Evolutionary conservation across 2,113 vertebrate genomes (phyloP), one percentile per base, ranked within the genome.

Genomic region (Equus quagga): DNA sequence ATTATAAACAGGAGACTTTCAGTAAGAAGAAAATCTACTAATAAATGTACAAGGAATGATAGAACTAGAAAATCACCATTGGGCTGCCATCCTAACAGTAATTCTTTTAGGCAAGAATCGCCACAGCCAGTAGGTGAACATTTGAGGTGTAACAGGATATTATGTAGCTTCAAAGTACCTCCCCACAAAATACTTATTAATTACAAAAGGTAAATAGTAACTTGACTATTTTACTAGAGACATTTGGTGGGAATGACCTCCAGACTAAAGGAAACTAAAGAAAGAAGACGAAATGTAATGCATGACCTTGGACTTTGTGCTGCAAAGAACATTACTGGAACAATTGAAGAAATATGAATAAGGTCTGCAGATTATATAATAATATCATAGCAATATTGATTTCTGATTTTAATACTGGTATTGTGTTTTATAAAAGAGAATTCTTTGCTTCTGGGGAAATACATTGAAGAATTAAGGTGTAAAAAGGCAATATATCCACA

Each of bases 321-420:
- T 78, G 15, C 3, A 64, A 69, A n/a, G 7, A 5, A 58, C 4
- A 69, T 49, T 54, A 91, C 31, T 78, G 23, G 60, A 80, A 89
- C 14, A 41, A 24, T 17, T 18, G 26, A 60, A 76, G 54, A 96
- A 76, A 76, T 46, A n/a, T 28, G 28, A 79, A 14, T 84, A 85
- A 62, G 2, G 26, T 81, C 19, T 82, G 26, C n/a, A 76, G 54
- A 54, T 73, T 64, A 73, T 41, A 84, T 89, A 44, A 79, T 56
- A 92, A 8, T 8, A 79, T 13, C n/a, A 54, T 41, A 58, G 72
- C 17, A 81, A 76, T 81, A 21, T 51, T 75, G 49, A 67, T 51
- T 95, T 90, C 73, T 92, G 31, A 62, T 81, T 92, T 94, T 62
- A 76, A 56, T 86, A 76, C 69, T 64, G 14, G 24, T 46, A 72